These are phyloP conservation scores for Lepidocyrtinus sp. DNA, from an alignment of 2,888 invertebrate genomes.

Conservation along the genomic window DNA sequence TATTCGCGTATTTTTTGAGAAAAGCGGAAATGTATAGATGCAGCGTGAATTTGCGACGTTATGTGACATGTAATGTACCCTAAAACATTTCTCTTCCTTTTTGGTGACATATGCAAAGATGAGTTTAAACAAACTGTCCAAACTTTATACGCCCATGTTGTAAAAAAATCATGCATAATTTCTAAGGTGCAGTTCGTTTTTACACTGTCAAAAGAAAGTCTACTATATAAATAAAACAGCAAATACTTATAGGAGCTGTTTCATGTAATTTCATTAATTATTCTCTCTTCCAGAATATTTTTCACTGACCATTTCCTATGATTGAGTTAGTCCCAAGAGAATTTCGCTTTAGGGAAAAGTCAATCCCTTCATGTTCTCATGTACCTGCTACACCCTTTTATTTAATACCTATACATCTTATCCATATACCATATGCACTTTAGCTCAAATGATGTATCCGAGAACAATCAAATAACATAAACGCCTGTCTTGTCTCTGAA, in stretches of 20 bases:
- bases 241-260: neutral
- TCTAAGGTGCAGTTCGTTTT: no score
- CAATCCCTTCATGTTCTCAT: neutral
- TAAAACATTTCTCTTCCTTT: constrained; percentile 31
- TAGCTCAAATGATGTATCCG: neutral
- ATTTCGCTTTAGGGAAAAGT: neutral
- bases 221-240: neutral
- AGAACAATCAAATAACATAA: neutral
- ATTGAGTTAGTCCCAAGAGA: no score
- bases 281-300: no score
- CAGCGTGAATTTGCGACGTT: neutral
- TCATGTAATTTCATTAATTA: no score
- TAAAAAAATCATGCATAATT: neutral
- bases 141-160: constrained; percentile 28
- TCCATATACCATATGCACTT: no score
- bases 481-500: neutral
- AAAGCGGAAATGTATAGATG: constrained; percentile 3
- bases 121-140: constrained; percentile 1
- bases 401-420: no score
- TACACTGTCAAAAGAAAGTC: neutral
- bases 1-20: neutral
- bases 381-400: no score
- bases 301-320: no score
- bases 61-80: constrained; percentile 18
- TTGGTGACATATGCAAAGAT: constrained; percentile 31